Base-by-base conservation (phyloP, 1,140 invertebrate species). In the Anadara kagoshimensis region DNA sequence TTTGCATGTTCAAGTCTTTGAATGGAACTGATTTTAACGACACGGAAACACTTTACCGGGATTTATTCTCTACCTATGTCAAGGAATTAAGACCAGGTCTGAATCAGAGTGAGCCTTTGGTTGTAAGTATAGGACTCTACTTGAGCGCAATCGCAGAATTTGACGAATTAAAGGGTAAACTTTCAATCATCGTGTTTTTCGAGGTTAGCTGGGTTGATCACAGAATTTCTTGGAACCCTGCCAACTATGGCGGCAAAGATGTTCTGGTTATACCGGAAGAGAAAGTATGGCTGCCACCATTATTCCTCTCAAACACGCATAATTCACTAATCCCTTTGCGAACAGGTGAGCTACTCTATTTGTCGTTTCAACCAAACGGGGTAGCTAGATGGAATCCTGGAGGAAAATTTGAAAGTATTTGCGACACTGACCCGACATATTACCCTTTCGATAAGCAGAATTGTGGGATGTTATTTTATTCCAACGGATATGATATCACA, bases 361-460 rank as follows among this genome's bases (percentile, higher is more conserved):
- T 36, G 18, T 49, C 68, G 14, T 62, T 68, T 10, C 47, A 51
- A n/a, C 12, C 11, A 24, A 20, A 44, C n/a, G 79, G 79, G 5
- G 44, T 87, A 53, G 90, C 91, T 0, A 89, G 90, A 70, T 92
- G 91, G 91, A 88, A 89, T 11, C 90, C 91, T 0, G 89, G 91
- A 20, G 90, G 90, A 22, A 90, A 90, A 63, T 75, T 85, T 36
- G 54, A 71, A 5, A 56, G 65, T 0, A 47, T 64, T 0, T 79
- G 79, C 47, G 51, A 69, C n/a, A 57, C 78, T 20, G 74, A 82
- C 57, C 56, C 82, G 20, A 71, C 69, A 7, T 74, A 76, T 53
- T 83, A 75, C 51, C 81, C 81, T 5, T 77, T 72, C 20, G 81
- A 83, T 59, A 73, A 69, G 18, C 81, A 83, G 70, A 36, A 7